phyloP scores from a whole-genome alignment of 2,888 invertebrate species.

The Hypomecis atomaria region DNA sequence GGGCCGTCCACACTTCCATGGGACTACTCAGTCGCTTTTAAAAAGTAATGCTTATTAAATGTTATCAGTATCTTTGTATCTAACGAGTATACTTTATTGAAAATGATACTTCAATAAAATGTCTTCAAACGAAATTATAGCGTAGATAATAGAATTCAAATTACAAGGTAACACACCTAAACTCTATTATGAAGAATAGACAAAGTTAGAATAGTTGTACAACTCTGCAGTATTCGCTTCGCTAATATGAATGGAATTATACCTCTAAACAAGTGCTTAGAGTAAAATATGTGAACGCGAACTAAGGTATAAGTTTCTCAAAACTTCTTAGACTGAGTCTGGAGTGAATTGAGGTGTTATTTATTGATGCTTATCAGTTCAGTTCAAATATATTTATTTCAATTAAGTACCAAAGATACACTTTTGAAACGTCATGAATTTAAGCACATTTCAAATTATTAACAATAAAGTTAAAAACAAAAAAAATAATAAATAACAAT shows the following conservation, averaged over 20 bases:
- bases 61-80: too few species aligned
- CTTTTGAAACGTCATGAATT: too few species aligned
- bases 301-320: constrained; percentile 25
- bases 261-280: constrained; percentile 12
- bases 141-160: background rate
- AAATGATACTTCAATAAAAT: too few species aligned
- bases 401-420: too few species aligned
- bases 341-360: constrained; percentile 16
- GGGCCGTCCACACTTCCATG: too few species aligned
- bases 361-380: constrained; percentile 17
- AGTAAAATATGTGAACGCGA: constrained; percentile 29
- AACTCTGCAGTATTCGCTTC: constrained; percentile 12
- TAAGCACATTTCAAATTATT: too few species aligned
- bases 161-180: background rate
- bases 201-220: constrained; percentile 18
- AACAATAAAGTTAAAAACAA: too few species aligned
- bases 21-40: too few species aligned
- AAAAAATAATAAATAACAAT: too few species aligned
- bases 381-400: too few species aligned
- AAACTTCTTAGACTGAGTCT: constrained; percentile 27
- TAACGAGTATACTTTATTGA: too few species aligned
- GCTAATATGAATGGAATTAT: constrained; percentile 22
- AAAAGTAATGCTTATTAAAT: too few species aligned
- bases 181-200: constrained; percentile 1
- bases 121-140: background rate